Base-by-base conservation (phyloP, 1,140 invertebrate genomes). In the Scaptomyza graminum region DNA sequence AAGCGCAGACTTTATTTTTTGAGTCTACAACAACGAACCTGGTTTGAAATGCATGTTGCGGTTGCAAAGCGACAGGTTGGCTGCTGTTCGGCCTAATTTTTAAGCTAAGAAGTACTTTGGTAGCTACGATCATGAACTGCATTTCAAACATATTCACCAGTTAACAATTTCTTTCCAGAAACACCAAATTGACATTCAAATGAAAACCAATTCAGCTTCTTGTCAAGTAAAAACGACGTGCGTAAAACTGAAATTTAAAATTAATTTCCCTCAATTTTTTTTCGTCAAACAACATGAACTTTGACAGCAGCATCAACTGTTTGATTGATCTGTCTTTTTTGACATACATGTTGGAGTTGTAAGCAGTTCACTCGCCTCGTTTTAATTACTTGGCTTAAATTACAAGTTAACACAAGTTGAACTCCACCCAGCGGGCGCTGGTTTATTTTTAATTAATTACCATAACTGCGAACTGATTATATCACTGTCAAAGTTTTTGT, bases 381-480 rank as follows among this genome's bases (percentile, higher is more conserved):
- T 22, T 47, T 11, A 11, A 3, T 47, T 16, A 31, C 39, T 44
- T 57, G 18, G 12, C 22, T 18, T 0, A 11, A 9, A 5, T 5
- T 13, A 6, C 13, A 31, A 31, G 22, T 46, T 46, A 28, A 46
- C 55, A 57, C 55, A 41, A 5, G 11, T 46, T 57, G 41, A 57
- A 57, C 18, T 13, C 18, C 25, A 43, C 15, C 39, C 18, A 13
- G 18, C 12, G 22, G n/a, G 39, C 3, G 37, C 31, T 25, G 50
- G 37, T 28, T 6, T 5, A 62, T 7, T 31, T 34, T 44, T 72
- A 68, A 82, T 82, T 87, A 85, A 85, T 85, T 82, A 82, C 67
- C 59, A 12, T n/a, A n/a, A 71, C 75, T 74, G 72, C 43, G 31
- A 28, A 16, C 74, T 74, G 82, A 78, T 85, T 85, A 87, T 82